Conservation (phyloP, 1,140 invertebrate genomes). For the Lepidostoma basale region DNA sequence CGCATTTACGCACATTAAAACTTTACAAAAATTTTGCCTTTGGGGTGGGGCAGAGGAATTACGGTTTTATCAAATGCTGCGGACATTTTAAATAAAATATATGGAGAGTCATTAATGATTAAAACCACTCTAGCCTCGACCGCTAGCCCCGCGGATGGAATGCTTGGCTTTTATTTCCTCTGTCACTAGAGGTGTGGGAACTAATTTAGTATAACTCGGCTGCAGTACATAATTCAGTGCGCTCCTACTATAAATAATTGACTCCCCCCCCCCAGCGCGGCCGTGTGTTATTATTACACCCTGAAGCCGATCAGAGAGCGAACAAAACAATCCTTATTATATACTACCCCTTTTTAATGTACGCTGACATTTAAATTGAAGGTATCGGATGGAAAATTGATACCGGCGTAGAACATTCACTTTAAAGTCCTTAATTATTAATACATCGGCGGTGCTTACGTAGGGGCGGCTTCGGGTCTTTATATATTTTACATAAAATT, state of each 20-base stretch:
- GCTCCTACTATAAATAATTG: slow-evolving; percentile 18
- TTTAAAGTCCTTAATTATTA: slow-evolving; percentile 34
- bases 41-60: too few relatives aligned
- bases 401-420: slow-evolving; percentile 28
- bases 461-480: too few relatives aligned
- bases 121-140: slow-evolving; percentile 17
- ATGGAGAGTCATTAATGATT: neutral
- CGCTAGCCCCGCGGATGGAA: neutral
- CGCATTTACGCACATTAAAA: too few relatives aligned
- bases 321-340: slow-evolving; percentile 21
- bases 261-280: neutral
- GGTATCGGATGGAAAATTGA: slow-evolving; percentile 30
- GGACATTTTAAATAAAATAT: neutral
- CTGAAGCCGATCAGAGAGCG: neutral
- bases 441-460: neutral
- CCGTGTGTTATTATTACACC: neutral
- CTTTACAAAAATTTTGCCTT: too few relatives aligned
- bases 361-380: slow-evolving; percentile 30
- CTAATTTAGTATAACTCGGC: slow-evolving; percentile 23
- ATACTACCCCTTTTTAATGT: slow-evolving; percentile 34
- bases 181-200: slow-evolving; percentile 26
- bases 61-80: neutral
- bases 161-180: slow-evolving; percentile 16
- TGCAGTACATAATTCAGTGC: slow-evolving; percentile 32
- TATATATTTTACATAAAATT: too few relatives aligned